Evolutionary conservation across 2,797 vertebrate genomes (phyloP).

Genomic region (Astyanax mexicanus): DNA sequence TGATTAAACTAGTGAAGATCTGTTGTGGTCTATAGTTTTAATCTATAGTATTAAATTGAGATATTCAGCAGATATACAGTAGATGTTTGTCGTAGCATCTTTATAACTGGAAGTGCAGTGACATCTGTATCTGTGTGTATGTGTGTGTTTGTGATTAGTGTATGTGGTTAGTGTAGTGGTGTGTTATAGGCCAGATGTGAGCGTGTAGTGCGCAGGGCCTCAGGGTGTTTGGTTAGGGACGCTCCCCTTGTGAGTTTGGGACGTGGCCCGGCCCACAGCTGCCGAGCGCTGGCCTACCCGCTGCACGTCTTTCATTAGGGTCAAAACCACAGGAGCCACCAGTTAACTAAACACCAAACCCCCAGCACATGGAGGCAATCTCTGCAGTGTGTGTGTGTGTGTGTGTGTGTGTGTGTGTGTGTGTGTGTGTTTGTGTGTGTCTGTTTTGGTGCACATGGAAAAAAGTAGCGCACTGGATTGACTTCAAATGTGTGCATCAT

Average conservation of each 20-base stretch:
- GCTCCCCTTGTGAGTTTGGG: constrained; percentile 6
- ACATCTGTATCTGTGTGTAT: not conserved
- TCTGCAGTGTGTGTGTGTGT: constrained; percentile 4
- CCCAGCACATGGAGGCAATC: constrained; percentile 36
- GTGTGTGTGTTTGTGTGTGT: constrained; percentile 14
- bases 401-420: constrained; percentile 10
- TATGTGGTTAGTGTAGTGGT: constrained; percentile 25
- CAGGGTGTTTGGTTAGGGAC: constrained; percentile 19
- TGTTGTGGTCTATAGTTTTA: no score
- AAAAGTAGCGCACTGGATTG: not conserved
- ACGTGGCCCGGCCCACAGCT: constrained; percentile 36
- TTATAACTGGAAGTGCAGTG: not conserved
- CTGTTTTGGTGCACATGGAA: constrained; percentile 5
- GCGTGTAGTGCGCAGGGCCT: constrained; percentile 19
- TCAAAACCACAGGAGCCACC: constrained; percentile 19
- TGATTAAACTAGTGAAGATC: no score
- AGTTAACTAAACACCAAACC: constrained; percentile 26
- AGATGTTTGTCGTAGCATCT: no score
- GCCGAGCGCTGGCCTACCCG: constrained; percentile 5
- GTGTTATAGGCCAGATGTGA: constrained; percentile 41
- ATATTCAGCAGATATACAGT: no score
- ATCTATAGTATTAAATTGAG: no score
- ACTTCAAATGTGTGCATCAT: not conserved
- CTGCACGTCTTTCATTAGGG: constrained; percentile 24
- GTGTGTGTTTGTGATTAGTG: constrained; percentile 26